Percentiles rank a stretch among this genome's conserved stretches.
Conservation (phyloP, 2,797 vertebrate species). For the Liparis tanakae region DNA sequence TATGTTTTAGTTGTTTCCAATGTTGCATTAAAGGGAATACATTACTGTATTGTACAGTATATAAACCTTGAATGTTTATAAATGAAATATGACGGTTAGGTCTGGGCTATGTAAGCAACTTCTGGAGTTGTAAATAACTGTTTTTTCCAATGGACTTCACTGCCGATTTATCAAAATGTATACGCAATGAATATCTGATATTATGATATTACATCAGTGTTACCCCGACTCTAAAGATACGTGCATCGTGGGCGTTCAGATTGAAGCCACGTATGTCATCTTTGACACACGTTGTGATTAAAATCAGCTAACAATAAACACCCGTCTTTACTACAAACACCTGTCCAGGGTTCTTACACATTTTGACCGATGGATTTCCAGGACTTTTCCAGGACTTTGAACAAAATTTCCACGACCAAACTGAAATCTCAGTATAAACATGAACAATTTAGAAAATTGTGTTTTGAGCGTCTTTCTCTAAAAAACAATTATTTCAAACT, state of each 20-base stretch:
- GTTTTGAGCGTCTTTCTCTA: too few species aligned
- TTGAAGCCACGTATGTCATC: neutral
- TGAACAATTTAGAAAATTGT: too few species aligned
- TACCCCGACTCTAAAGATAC: neutral
- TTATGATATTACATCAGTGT: neutral
- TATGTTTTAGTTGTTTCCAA: neutral
- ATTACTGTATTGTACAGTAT: neutral
- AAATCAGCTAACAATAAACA: neutral
- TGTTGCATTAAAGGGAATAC: neutral
- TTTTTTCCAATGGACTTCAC: neutral
- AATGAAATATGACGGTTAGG: neutral
- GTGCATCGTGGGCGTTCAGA: neutral
- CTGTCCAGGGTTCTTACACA: too few species aligned
- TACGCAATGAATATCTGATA: neutral
- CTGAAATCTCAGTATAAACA: too few species aligned
- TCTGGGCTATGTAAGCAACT: neutral
- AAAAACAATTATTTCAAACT: too few species aligned
- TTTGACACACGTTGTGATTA: neutral
- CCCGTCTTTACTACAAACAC: neutral
- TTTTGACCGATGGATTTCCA: too few species aligned
- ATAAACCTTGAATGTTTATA: constrained; percentile 4
- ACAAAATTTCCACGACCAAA: too few species aligned
- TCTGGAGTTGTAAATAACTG: neutral
- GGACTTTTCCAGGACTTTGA: too few species aligned
- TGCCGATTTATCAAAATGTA: neutral